These are phyloP conservation scores for Nerophis ophidion DNA, from an alignment of 2,113 vertebrate species.

Conservation along the genomic window DNA sequence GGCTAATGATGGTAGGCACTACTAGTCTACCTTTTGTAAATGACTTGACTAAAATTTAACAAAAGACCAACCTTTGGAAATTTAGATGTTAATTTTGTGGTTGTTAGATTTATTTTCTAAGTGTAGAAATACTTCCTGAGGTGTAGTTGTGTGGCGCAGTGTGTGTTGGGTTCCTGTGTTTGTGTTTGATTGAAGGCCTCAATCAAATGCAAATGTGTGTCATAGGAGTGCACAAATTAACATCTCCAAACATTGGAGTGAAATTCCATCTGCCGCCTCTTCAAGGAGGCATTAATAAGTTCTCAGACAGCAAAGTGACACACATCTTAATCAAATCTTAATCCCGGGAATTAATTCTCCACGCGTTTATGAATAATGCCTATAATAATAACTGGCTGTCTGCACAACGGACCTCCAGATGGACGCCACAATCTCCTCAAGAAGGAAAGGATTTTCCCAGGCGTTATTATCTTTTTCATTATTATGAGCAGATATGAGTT, in stretches of 20 bases:
- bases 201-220: conserved; percentile 87
- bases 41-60: too few relatives aligned
- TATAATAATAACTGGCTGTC: conserved; percentile 67
- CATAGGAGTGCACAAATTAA: conserved; percentile 84
- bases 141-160: neutral
- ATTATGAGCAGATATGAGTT: conserved; percentile 54
- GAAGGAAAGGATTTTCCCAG: conserved; percentile 55
- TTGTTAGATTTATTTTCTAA: too few relatives aligned
- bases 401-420: conserved; percentile 66
- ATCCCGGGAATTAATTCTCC: conserved; percentile 90
- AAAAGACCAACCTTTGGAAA: too few relatives aligned
- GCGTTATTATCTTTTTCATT: conserved; percentile 40
- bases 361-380: conserved; percentile 91
- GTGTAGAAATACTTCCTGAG: too few relatives aligned
- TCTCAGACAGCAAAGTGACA: conserved; percentile 94
- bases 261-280: conserved; percentile 89
- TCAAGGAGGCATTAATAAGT: conserved; percentile 90
- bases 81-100: too few relatives aligned
- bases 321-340: conserved; percentile 97
- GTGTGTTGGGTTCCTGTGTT: neutral
- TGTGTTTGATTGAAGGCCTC: conserved; percentile 40
- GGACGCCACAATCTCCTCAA: conserved; percentile 57
- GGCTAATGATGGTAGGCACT: too few relatives aligned
- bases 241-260: conserved; percentile 89
- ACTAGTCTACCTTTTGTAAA: too few relatives aligned